Base-by-base conservation (phyloP, 2,888 invertebrate genomes). In the Eilema caniola region DNA sequence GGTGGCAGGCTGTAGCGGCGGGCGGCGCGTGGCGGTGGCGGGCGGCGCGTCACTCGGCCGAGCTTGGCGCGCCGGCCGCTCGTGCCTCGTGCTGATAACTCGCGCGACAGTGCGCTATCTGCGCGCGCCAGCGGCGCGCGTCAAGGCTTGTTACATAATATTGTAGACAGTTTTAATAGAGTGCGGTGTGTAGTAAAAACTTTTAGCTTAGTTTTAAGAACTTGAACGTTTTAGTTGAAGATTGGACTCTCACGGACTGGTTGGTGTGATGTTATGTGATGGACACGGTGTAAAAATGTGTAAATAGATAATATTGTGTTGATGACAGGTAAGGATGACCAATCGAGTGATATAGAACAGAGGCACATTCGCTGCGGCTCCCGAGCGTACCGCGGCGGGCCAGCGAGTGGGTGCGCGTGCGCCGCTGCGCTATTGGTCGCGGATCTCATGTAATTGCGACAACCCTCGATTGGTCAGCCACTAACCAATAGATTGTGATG, bases 391-490 rank as follows among this genome's bases (percentile, higher is more conserved):
- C 60, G 69, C 66, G 28, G 74, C 62, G 66, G 37, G 28, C 66
- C 24, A 53, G 66, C 72, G 70, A 67, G 61, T 70, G 67, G 20
- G n/a, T 37, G 24, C 47, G 62, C 23, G 41, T 53, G 59, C 53
- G 68, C 66, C 25, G 47, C n/a, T 41, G n/a, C 57, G 73, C 63
- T 14, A 76, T 81, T 82, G 75, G 73, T 41, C 41, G 67, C 60
- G 37, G 70, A 67, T 71, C 72, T 67, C 66, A 69, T 61, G 56
- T 75, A 70, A 72, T 69, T 68, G 67, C 62, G 24, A 71, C 73
- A 75, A 75, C 67, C 62, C 78, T 70, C 70, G 73, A 82, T 82
- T 81, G 83, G 82, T 72, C 69, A 66, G 60, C 63, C 59, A 62
- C 56, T 69, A 76, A 61, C 83, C 81, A 81, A 82, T 83, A 75